These are phyloP conservation scores for Drosophila setifemur DNA, from an alignment of 1,140 invertebrate genomes.

Conservation along the genomic window DNA sequence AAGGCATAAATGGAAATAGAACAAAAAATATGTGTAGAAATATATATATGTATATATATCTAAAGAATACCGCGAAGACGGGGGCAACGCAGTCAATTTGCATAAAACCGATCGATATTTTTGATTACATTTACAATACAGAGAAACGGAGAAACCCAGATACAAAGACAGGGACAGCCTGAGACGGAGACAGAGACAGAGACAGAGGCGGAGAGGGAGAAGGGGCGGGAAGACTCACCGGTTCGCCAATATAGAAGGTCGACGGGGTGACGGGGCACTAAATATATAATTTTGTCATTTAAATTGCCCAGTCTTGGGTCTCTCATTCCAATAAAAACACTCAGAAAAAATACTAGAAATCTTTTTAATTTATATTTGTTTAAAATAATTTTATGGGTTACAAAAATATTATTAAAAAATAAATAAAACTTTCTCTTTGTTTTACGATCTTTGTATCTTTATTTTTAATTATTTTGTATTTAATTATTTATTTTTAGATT, in stretches of 20 bases:
- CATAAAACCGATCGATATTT: conserved; percentile 82
- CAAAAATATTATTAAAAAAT: no score
- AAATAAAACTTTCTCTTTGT: no score
- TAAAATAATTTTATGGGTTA: no score
- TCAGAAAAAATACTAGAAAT: no score
- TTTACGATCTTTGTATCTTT: no score
- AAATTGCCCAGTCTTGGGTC: conserved; percentile 60
- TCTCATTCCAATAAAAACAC: no score
- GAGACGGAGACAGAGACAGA: background rate
- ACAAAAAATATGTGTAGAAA: conserved; percentile 29
- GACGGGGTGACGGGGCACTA: conserved; percentile 37
- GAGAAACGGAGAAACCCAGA: conserved; percentile 21
- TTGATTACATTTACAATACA: conserved; percentile 81
- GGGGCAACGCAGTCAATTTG: conserved; percentile 76
- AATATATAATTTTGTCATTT: conserved; percentile 80
- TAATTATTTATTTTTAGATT: no score
- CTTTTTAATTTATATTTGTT: no score
- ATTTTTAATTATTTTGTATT: background rate
- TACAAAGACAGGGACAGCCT: conserved; percentile 5
- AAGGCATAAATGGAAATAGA: conserved; percentile 78
- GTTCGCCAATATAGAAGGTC: conserved; percentile 18
- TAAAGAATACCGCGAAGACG: conserved; percentile 38
- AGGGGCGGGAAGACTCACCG: background rate
- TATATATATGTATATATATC: conserved; percentile 43
- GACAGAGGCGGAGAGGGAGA: conserved; percentile 1